Evolutionary conservation across 2,113 vertebrate species (phyloP), one percentile per base, ranked within the genome.

Genomic region (Alces alces): DNA sequence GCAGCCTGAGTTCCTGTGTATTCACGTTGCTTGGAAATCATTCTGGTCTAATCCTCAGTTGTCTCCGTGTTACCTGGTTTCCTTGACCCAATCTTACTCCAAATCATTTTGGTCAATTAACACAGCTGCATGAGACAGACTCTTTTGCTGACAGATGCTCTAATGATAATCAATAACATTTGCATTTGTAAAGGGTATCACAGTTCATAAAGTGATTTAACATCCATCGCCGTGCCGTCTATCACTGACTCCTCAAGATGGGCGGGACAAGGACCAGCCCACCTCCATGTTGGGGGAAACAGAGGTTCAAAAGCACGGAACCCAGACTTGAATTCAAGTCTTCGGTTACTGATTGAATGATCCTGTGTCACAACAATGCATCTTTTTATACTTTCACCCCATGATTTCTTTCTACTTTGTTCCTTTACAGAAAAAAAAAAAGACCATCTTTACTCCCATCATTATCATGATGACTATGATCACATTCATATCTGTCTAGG

Each of bases 121-220:
- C 83, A 54, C 0, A 1, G 47, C 55, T 61, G 83, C 58, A 4
- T 6, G 7, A 76, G 58, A 47, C 9, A 13, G 43, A 27, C 17
- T 30, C 19, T 52, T 83, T 27, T 80, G 95, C 93, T 58, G 91
- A 80, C 91, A 36, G 85, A 47, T 39, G 39, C 91, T 23, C 17
- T 76, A 83, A 85, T 0, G 21, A 54, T 83, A 78, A 91, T 97
- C 94, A 52, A 61, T 82, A 52, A 21, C 21, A 39, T 93, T 92
- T 97, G 61, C 94, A 83, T 70, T 28, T 52, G 83, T 47, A 83
- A 96, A 96, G 92, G 61, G 33, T 47, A 61, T 60, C n/a, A 6
- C 47, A 11, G 89, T 50, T 88, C 47, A 90, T 87, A n/a, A 94
- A 96, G 82, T 6, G 76, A 50, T 76, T 87, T 78, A 19, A 61